Percentiles rank a stretch among this genome's conserved stretches.
phyloP scores from a whole-genome alignment of 1,140 invertebrate species.

The Polyergus mexicanus region DNA sequence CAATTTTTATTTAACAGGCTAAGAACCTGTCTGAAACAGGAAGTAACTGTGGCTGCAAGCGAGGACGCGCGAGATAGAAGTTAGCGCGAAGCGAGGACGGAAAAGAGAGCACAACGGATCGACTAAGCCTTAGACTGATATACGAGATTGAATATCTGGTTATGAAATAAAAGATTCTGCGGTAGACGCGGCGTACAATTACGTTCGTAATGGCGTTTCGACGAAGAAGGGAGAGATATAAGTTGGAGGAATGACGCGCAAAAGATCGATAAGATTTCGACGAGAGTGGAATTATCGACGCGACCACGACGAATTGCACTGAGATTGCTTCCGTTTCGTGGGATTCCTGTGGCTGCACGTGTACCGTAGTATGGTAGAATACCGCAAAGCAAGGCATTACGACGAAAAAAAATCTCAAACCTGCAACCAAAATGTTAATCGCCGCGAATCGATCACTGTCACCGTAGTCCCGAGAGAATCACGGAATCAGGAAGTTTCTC shows the following conservation, averaged over 20 bases:
- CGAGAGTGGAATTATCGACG: not conserved
- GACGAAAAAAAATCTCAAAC: not conserved
- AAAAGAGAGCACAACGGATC: conserved; percentile 35
- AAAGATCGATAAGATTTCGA: conserved; percentile 28
- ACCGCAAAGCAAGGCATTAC: conserved; percentile 4
- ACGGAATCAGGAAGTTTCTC: conserved; percentile 48
- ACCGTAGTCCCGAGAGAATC: conserved; percentile 21
- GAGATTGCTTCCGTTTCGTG: conserved; percentile 43
- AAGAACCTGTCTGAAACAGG: conserved; percentile 50
- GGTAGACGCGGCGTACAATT: conserved; percentile 30
- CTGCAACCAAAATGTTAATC: conserved; percentile 50
- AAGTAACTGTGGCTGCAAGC: conserved; percentile 30
- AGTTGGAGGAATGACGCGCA: not conserved
- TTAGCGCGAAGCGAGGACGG: not conserved
- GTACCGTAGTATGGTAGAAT: conserved; percentile 5
- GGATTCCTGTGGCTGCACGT: conserved; percentile 16
- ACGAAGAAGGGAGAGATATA: conserved; percentile 5
- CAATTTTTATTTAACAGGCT: conserved; percentile 37
- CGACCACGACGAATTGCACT: not conserved
- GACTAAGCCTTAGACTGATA: conserved; percentile 23
- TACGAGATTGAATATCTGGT: conserved; percentile 33
- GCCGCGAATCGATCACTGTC: conserved; percentile 57
- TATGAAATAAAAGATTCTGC: conserved; percentile 18
- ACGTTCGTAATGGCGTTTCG: conserved; percentile 17
- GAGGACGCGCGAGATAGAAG: conserved; percentile 34